Evolutionary conservation across 2,113 vertebrate genomes (phyloP), one percentile per base, ranked within the genome.

Genomic region (Burhinus bistriatus): DNA sequence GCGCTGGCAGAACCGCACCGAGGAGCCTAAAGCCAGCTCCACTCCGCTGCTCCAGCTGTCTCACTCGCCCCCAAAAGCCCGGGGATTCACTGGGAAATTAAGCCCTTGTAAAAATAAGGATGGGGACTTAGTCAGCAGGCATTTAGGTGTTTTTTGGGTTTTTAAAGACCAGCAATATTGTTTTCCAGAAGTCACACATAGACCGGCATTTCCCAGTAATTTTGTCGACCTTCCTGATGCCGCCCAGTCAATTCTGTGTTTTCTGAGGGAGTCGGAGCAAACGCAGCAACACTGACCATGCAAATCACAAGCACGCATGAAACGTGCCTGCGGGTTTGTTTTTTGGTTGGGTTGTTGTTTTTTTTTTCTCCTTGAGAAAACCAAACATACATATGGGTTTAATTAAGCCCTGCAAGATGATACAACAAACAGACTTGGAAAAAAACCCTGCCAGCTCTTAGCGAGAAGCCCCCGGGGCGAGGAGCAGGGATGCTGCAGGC

Each of bases 381-480:
- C 3, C 52, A 51, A 71, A 55, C 11, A 3, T 5, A 11, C 6
- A 2, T 11, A 15, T 40, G 6, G 12, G 9, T 38, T 85, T 51
- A 61, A 73, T 68, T 62, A 86, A 92, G 51, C 27, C 52, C 58
- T 57, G 42, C 47, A 23, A 45, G 70, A 11, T 15, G 70, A 78
- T 55, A 52, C 0, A 1, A 40, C n/a, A 19, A 51, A 14, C 9
- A 42, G 23, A 18, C 6, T n/a, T 51, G 40, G n/a, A n/a, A 29
- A 32, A 47, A 69, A n/a, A 7, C 6, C 4, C 11, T 1, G 10
- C 12, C 16, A 32, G 55, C 21, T 64, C 16, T 57, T 17, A 38
- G 58, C 1, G 3, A 68, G 58, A 26, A 19, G 47, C 12, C 30
- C 57, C 30, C 4, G 2, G 23, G 27, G 36, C 0, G 4, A 51